Conservation (phyloP, 2,888 invertebrate genomes). For the Lacanobia wlatinum region DNA sequence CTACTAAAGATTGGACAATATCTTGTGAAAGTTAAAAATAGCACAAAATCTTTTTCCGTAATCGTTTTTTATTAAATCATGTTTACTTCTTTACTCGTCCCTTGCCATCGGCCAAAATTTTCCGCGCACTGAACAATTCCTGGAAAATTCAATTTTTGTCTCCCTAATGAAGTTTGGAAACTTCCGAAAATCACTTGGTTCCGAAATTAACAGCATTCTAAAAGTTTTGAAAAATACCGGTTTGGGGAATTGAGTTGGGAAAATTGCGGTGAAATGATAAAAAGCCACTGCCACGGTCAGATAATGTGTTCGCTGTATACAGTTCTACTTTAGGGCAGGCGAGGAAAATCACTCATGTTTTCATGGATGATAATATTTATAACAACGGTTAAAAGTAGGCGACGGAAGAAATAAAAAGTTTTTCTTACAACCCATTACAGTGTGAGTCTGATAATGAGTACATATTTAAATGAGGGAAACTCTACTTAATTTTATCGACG, state of each 20-base stretch:
- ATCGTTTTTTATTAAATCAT: no score
- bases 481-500: no score
- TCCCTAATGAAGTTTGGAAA: not conserved
- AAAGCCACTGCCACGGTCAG: not conserved
- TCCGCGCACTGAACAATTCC: not conserved
- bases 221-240: constrained; percentile 23
- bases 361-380: not conserved
- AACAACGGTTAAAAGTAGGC: not conserved
- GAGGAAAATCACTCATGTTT: not conserved
- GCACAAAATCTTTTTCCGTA: no score
- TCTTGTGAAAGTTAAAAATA: no score
- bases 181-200: constrained; percentile 19
- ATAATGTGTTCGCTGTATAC: not conserved
- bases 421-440: no score
- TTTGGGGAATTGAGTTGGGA: constrained; percentile 4
- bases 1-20: no score
- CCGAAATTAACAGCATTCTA: constrained; percentile 9
- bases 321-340: not conserved
- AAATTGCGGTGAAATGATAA: constrained; percentile 14
- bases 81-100: not conserved
- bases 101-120: not conserved
- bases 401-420: no score
- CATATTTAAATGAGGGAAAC: no score
- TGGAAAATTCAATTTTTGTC: not conserved
- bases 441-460: no score